phyloP scores from a whole-genome alignment of 2,113 vertebrate species.

The Bubo blakistoni region DNA sequence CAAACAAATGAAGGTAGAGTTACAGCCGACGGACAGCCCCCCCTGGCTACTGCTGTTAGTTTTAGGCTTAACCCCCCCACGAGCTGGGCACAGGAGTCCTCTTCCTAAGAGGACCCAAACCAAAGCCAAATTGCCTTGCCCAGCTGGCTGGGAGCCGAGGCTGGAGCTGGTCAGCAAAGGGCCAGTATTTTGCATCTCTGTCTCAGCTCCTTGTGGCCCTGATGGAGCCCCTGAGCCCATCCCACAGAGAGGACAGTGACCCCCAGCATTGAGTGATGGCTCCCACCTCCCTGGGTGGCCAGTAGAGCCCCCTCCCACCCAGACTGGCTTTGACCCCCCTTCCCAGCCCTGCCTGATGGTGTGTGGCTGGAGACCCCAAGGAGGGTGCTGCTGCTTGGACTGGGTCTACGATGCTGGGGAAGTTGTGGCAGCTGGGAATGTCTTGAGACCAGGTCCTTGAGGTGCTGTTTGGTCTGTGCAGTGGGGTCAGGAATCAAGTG shows the following conservation, averaged over 20 bases:
- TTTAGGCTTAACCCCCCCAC: background rate
- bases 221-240: background rate
- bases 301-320: background rate
- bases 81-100: background rate
- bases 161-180: background rate
- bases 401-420: background rate
- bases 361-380: background rate
- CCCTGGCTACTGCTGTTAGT: background rate
- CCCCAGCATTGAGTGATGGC: background rate
- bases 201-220: background rate
- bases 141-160: background rate
- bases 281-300: slow-evolving; percentile 34
- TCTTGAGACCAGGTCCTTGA: background rate
- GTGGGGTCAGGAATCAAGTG: background rate
- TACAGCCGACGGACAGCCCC: background rate
- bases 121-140: background rate
- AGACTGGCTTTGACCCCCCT: background rate
- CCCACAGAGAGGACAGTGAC: background rate
- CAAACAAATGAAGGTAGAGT: slow-evolving; percentile 65
- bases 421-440: background rate
- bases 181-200: background rate
- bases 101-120: background rate
- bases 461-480: background rate
- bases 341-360: background rate
- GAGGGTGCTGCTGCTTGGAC: background rate